phyloP scores from a whole-genome alignment of 2,888 invertebrate species.

The Drosophila leonis region DNA sequence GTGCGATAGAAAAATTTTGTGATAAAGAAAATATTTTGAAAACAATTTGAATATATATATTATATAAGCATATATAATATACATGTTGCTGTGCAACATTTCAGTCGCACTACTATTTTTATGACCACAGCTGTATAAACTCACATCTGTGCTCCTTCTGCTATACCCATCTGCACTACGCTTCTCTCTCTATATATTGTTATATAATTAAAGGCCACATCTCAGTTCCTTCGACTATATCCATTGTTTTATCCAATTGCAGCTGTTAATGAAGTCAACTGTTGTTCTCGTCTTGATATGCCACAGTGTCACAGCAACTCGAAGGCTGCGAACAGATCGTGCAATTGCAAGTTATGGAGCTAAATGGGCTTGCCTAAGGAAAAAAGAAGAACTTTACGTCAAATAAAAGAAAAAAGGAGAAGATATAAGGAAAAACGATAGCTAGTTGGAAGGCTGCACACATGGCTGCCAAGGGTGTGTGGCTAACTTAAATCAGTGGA shows the following conservation, averaged over 20 bases:
- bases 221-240: neutral
- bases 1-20: too few species aligned
- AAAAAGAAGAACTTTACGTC: conserved; percentile 49
- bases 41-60: too few species aligned
- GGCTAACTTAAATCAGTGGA: conserved; percentile 70
- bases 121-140: too few species aligned
- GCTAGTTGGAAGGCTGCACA: conserved; percentile 26
- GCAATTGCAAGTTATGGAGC: conserved; percentile 70
- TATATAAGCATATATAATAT: too few species aligned
- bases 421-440: conserved; percentile 21
- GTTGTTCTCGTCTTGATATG: conserved; percentile 36
- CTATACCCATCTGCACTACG: neutral
- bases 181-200: neutral
- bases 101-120: too few species aligned
- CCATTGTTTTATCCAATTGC: conserved; percentile 14
- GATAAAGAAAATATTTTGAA: too few species aligned
- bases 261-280: conserved; percentile 26
- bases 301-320: conserved; percentile 37
- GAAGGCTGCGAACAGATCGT: conserved; percentile 54
- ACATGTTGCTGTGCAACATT: too few species aligned
- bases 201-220: neutral
- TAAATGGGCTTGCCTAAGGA: conserved; percentile 25
- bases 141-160: neutral
- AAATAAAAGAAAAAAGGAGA: conserved; percentile 24
- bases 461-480: conserved; percentile 48